Evolutionary conservation across 64 coral and sea anemone genomes (phyloP).

Genomic region (Montipora efflorescens): DNA sequence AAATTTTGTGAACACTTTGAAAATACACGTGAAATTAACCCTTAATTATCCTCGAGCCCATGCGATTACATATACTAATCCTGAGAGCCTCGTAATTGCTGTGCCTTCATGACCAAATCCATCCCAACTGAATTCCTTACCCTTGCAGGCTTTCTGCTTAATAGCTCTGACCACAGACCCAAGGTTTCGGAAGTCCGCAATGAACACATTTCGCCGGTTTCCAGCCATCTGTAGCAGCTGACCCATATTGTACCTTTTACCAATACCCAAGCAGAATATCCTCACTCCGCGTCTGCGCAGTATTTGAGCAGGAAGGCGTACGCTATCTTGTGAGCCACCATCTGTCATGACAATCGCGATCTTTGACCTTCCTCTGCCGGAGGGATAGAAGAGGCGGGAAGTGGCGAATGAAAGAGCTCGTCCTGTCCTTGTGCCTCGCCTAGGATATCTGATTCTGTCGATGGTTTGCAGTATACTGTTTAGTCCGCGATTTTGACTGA

Average conservation of each 20-base stretch:
- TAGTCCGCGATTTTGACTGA: slow-evolving; percentile 40
- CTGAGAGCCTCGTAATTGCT: no score
- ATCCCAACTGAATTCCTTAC: background rate
- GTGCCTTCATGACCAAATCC: no score
- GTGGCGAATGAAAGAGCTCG: slow-evolving; percentile 31
- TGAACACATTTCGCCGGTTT: slow-evolving; percentile 60
- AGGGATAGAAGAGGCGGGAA: slow-evolving; percentile 4
- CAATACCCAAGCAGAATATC: slow-evolving; percentile 74
- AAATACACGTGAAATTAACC: no score
- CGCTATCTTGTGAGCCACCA: slow-evolving; percentile 76
- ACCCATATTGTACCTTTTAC: slow-evolving; percentile 49
- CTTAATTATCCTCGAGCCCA: no score
- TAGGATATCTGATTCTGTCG: slow-evolving; percentile 67
- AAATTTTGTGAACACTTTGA: no score
- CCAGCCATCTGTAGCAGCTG: slow-evolving; percentile 73
- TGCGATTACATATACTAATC: no score
- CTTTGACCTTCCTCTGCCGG: slow-evolving; percentile 24
- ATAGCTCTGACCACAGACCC: slow-evolving; percentile 60
- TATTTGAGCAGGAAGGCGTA: slow-evolving; percentile 14
- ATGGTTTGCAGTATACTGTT: slow-evolving; percentile 43
- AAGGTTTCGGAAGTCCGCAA: slow-evolving; percentile 71
- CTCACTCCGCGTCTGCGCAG: slow-evolving; percentile 56
- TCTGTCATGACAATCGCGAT: slow-evolving; percentile 76
- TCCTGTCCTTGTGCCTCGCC: slow-evolving; percentile 77
- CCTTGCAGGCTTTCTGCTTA: slow-evolving; percentile 68